Conservation (phyloP, 2,113 vertebrate genomes). For the Brachyhypopomus gauderio region DNA sequence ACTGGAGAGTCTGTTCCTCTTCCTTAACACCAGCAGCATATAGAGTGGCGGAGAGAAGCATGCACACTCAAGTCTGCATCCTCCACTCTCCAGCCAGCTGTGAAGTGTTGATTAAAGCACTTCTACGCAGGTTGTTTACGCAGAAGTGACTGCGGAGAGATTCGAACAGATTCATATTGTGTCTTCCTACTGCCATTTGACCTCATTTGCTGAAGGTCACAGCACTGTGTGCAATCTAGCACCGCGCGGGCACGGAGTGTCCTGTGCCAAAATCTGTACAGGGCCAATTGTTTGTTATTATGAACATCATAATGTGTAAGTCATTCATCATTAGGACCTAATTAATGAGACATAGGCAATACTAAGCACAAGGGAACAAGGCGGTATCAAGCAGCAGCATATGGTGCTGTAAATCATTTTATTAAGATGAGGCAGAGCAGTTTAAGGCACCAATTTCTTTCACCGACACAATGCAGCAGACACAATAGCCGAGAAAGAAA, state of each 20-base stretch:
- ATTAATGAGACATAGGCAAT: neutral
- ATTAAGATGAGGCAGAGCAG: neutral
- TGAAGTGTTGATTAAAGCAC: neutral
- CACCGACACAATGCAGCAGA: constrained; percentile 11
- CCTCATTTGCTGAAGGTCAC: neutral
- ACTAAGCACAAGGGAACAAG: neutral
- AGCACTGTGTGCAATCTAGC: neutral
- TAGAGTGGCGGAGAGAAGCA: neutral
- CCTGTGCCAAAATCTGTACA: neutral
- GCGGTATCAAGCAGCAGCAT: neutral
- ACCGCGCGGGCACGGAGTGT: neutral
- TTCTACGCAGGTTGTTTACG: neutral
- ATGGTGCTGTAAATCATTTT: neutral
- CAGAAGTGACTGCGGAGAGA: neutral
- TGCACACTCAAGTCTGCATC: neutral
- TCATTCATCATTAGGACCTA: neutral
- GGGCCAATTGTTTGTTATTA: neutral
- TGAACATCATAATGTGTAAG: neutral
- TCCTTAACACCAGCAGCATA: constrained; percentile 26
- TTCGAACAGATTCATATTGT: neutral
- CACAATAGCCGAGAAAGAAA: constrained; percentile 36
- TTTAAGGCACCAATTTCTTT: constrained; percentile 17
- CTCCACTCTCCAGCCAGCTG: neutral
- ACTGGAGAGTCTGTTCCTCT: neutral
- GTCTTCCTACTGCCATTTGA: neutral